Base-by-base conservation (phyloP, 2,888 invertebrate genomes). In the Parascotia fuliginaria region DNA sequence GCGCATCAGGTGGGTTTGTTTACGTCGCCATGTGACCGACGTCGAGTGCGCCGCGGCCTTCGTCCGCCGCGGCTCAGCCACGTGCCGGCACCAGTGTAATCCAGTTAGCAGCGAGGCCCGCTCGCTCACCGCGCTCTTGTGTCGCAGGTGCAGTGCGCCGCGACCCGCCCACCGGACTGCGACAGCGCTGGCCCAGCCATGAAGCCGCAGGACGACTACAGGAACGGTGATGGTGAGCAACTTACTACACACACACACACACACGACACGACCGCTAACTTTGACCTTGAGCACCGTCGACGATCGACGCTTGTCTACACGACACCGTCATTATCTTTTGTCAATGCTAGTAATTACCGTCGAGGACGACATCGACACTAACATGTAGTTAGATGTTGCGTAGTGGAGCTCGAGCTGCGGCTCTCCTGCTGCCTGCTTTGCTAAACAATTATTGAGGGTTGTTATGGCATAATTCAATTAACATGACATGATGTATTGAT, bases 141-240 rank as follows among this genome's bases (percentile, higher is more conserved):
- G 45, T 45, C 42, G 53, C 58, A 58, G 69, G 60, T 56, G 55
- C 48, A 43, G 59, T 42, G 43, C 50, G 51, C 46, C 31, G 46
- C 43, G 43, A 28, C 49, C 29, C n/a, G n/a, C n/a, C n/a, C n/a
- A n/a, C n/a, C n/a, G n/a, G n/a, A n/a, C n/a, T n/a, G n/a, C n/a
- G n/a, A 11, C 43, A 31, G 12, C 19, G 28, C 9, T 36, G 9
- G 9, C 45, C 52, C 55, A 57, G 63, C 65, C 71, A 87, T 87
- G 87, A 81, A 79, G 72, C 84, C 85, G 38, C 80, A 75, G 45
- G 81, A 85, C 62, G 79, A 79, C 60, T 79, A 72, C 73, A 75
- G 77, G 55, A 87, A 88, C 70, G 87, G 87, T 27, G 84, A 87
- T 54, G 85, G 86, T 85, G 61, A 85, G 85, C 12, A 2, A 19